Evolutionary conservation across 2,113 vertebrate species (phyloP).

Genomic region (Echinops telfairi): DNA sequence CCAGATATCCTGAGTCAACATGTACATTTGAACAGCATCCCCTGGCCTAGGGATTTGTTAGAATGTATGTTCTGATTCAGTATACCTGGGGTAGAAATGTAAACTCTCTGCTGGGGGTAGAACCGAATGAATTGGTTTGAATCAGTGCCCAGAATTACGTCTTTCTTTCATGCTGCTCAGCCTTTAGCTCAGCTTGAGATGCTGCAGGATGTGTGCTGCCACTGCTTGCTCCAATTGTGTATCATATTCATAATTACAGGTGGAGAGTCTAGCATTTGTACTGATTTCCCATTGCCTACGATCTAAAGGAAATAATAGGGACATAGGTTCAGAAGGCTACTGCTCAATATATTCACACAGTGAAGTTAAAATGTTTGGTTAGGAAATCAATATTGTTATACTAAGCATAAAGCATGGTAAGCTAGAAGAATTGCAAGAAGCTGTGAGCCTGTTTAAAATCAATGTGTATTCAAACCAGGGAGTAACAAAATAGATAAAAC

Average conservation of each 20-base stretch:
- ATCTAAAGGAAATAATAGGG: slow-evolving; percentile 78
- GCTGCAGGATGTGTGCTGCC: not conserved
- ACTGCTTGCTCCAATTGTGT: slow-evolving; percentile 2
- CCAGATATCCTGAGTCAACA: too few species aligned
- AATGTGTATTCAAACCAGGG: slow-evolving; percentile 81
- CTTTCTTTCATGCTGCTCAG: slow-evolving; percentile 5
- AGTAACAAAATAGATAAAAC: slow-evolving; percentile 79
- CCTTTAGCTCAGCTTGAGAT: not conserved
- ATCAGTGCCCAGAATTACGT: not conserved
- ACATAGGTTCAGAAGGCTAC: slow-evolving; percentile 41
- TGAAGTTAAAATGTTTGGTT: slow-evolving; percentile 85
- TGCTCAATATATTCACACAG: slow-evolving; percentile 82
- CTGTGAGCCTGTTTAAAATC: slow-evolving; percentile 84
- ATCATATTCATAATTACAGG: slow-evolving; percentile 67
- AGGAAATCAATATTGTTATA: slow-evolving; percentile 86
- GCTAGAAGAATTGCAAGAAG: slow-evolving; percentile 74
- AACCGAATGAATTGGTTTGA: not conserved
- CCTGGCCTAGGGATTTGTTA: too few species aligned
- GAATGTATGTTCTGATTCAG: too few species aligned
- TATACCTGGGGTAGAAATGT: too few species aligned
- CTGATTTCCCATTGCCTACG: slow-evolving; percentile 56
- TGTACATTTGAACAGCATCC: too few species aligned
- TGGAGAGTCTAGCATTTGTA: slow-evolving; percentile 27
- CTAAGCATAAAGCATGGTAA: slow-evolving; percentile 77
- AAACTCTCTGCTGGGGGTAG: too few species aligned